Conservation (phyloP, 2,888 invertebrate species). For the Terebella lapidaria region DNA sequence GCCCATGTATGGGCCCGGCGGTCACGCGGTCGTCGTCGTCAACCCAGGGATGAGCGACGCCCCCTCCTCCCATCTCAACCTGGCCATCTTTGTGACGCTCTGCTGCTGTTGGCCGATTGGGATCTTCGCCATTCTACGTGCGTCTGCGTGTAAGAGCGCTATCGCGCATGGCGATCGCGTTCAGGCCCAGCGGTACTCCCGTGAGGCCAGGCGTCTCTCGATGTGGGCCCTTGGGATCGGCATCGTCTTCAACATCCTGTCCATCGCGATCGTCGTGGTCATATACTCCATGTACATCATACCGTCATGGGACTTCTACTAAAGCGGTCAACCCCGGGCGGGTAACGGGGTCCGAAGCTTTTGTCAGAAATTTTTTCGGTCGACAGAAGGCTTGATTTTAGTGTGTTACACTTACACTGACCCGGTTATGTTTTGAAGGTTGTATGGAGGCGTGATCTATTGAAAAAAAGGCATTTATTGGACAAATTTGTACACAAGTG, state of each 20-base stretch:
- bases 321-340: neutral
- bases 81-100: conserved; percentile 21
- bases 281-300: neutral
- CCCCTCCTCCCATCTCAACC: conserved; percentile 19
- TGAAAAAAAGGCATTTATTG: no score
- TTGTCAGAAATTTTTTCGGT: no score
- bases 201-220: conserved; percentile 11
- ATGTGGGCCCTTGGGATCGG: conserved; percentile 18
- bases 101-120: conserved; percentile 25
- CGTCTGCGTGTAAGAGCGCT: conserved; percentile 19
- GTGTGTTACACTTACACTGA: no score
- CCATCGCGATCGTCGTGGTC: neutral
- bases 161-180: conserved; percentile 8
- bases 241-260: conserved; percentile 6
- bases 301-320: neutral
- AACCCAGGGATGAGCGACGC: conserved; percentile 8
- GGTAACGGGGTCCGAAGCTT: neutral
- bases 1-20: no score
- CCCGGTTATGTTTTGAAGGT: no score
- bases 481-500: no score
- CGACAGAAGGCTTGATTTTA: no score
- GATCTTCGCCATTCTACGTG: conserved; percentile 21
- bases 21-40: neutral
- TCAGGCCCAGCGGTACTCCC: neutral
- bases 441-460: no score